Conservation (phyloP, 2,113 vertebrate genomes). For the Grantiella picta region DNA sequence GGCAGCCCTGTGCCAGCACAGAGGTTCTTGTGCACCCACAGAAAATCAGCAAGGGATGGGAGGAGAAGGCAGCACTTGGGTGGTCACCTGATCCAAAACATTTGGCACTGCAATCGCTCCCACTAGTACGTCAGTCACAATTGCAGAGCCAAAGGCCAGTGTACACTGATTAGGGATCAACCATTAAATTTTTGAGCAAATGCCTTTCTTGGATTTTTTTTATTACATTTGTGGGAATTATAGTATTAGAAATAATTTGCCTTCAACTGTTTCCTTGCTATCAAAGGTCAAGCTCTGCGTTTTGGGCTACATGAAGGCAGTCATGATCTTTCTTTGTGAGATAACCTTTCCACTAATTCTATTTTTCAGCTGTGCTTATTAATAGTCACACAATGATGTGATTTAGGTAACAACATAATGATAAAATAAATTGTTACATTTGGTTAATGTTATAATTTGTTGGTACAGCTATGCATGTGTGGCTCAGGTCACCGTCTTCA, state of each 20-base stretch:
- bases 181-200: neutral
- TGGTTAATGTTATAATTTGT: neutral
- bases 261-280: neutral
- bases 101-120: neutral
- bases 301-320: neutral
- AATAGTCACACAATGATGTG: neutral
- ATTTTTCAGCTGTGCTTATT: neutral
- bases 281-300: neutral
- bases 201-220: neutral
- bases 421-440: neutral
- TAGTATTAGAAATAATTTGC: neutral
- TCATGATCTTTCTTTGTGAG: neutral
- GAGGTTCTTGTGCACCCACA: neutral
- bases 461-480: neutral
- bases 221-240: neutral
- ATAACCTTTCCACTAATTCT: neutral
- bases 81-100: neutral
- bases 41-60: fast-evolving
- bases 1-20: neutral
- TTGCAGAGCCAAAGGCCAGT: neutral
- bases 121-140: neutral
- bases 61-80: neutral
- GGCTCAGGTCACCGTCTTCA: neutral
- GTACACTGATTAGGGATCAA: neutral
- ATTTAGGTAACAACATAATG: neutral